Base-by-base conservation (phyloP, 2,888 invertebrate species). In the Agrochola circellaris region DNA sequence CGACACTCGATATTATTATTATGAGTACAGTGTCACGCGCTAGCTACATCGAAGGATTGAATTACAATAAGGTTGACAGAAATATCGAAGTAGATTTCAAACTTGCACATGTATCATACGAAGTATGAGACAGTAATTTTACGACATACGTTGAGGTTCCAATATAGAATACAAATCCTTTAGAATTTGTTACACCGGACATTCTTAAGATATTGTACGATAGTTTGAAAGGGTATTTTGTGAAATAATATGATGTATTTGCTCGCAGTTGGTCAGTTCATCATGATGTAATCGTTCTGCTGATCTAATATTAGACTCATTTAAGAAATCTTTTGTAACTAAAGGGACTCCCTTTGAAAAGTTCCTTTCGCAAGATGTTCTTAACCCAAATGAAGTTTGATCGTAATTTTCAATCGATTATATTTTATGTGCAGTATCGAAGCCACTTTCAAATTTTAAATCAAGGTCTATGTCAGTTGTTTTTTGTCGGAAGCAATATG, bases 1-100 rank as follows among this genome's bases (percentile, higher is more conserved):
- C 15, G 58, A 70, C 66, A 60, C n/a, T 67, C 48, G 34, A 61
- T 75, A 62, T 65, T 56, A 56, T n/a, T 61, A 58, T 73, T 60
- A 48, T 30, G 6, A 72, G 56, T 34, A 45, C 23, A 15, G 13
- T 61, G 23, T 61, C 60, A 77, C 17, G n/a, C 13, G 23, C 34
- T 45, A 34, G n/a, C 75, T n/a, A n/a, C 38, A 62, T 20, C 30
- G 13, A 74, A 60, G 20, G 26, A 60, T 54, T 65, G 45, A 65
- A 65, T 82, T 58, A 65, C 51, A 79, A 60, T 60, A 34, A n/a
- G 20, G 26, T 58, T 45, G 58, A 34, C 30, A 65, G n/a, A 51
- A 69, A 58, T 38, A 51, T 82, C 15, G 2, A 60, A 65, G 26
- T 48, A n/a, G 23, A 77, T 68, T 34, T 64, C 9, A 54, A 62